Evolutionary conservation across 2,797 vertebrate genomes (phyloP).

Genomic region (Acrocephalus scirpaceus): DNA sequence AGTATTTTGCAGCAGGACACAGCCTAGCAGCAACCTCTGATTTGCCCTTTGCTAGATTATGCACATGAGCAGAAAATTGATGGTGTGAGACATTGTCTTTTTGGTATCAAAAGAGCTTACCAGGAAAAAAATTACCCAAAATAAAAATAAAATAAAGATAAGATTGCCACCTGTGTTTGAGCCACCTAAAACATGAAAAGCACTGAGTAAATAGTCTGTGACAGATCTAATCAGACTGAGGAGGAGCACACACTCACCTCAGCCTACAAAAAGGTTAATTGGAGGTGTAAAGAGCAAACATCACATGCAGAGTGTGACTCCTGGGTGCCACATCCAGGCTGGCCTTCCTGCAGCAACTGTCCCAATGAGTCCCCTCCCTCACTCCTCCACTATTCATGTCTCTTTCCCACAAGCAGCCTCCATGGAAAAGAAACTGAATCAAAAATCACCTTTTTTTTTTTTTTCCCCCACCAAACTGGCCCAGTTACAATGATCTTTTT

Average conservation of each 20-base stretch:
- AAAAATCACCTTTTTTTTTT: background rate
- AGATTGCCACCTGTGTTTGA: background rate
- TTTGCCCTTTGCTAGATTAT: background rate
- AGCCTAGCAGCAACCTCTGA: background rate
- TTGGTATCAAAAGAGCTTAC: background rate
- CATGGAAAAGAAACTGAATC: background rate
- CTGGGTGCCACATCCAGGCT: background rate
- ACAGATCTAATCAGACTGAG: background rate
- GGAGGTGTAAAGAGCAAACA: background rate
- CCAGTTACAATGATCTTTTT: background rate
- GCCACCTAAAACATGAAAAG: background rate
- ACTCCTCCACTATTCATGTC: rapidly evolving
- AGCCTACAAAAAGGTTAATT: background rate
- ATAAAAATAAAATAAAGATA: background rate
- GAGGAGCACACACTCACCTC: background rate
- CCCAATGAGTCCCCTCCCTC: background rate
- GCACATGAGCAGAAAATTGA: background rate
- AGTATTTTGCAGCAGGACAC: background rate
- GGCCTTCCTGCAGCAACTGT: background rate
- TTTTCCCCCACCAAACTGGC: background rate
- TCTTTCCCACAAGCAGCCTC: rapidly evolving
- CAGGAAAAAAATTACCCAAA: background rate
- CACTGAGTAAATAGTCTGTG: background rate
- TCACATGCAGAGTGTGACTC: rapidly evolving
- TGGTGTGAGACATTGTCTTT: background rate